Evolutionary conservation across 2,797 vertebrate genomes (phyloP).

Genomic region (Molothrus aeneus): DNA sequence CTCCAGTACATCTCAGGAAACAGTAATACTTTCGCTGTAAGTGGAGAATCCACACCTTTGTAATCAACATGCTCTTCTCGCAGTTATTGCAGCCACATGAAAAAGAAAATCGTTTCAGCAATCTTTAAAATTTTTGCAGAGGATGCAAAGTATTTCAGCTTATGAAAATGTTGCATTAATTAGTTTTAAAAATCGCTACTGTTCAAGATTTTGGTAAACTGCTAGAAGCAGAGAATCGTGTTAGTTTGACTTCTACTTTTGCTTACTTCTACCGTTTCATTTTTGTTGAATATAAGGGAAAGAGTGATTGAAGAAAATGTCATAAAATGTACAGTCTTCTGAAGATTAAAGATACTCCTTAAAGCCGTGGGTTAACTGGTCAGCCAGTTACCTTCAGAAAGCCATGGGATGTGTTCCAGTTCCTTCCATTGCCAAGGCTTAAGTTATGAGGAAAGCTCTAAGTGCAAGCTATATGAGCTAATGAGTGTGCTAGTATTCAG

Average conservation of each 20-base stretch:
- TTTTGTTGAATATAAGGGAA: not conserved
- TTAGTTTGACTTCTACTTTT: not conserved
- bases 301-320: not conserved
- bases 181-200: not conserved
- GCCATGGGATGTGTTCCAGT: not conserved
- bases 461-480: not conserved
- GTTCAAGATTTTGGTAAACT: not conserved
- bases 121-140: not conserved
- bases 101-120: not conserved
- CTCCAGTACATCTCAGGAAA: not conserved
- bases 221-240: not conserved
- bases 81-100: not conserved
- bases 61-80: fast-evolving
- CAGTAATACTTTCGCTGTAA: not conserved
- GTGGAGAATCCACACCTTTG: not conserved
- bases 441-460: not conserved
- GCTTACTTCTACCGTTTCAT: not conserved
- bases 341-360: not conserved
- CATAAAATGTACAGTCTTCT: not conserved
- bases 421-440: not conserved
- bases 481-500: not conserved
- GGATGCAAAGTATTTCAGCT: not conserved
- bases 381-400: not conserved
- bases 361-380: not conserved
- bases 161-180: not conserved